Conservation (phyloP, 2,797 vertebrate genomes). For the Brotula barbata region DNA sequence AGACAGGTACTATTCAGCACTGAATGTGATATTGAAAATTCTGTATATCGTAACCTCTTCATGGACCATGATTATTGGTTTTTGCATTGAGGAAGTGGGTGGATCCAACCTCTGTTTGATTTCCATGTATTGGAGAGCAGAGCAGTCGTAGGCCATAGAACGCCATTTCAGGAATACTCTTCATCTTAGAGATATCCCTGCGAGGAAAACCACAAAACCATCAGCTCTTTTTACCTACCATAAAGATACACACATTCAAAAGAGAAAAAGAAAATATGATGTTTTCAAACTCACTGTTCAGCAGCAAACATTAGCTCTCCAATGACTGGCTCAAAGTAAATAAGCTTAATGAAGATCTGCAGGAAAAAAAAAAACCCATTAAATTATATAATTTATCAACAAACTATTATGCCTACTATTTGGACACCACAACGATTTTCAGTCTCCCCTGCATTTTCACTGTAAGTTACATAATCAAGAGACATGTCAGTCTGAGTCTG, state of each 20-base stretch:
- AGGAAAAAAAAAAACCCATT: slow-evolving; percentile 37
- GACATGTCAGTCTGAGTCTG: too few relatives aligned
- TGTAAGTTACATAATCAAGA: too few relatives aligned
- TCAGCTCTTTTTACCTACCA: neutral
- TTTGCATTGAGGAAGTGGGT: neutral
- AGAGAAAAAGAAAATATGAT: neutral
- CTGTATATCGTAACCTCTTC: too few relatives aligned
- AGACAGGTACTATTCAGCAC: neutral
- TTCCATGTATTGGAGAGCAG: slow-evolving; percentile 83
- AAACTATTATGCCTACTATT: neutral
- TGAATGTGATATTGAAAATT: too few relatives aligned
- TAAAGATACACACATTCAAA: neutral
- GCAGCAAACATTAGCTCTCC: slow-evolving; percentile 70
- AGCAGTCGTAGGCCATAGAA: slow-evolving; percentile 85
- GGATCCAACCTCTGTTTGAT: slow-evolving; percentile 82
- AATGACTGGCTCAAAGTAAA: slow-evolving; percentile 83
- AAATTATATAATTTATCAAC: neutral
- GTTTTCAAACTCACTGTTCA: slow-evolving; percentile 75
- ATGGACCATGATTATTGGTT: neutral
- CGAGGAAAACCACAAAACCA: slow-evolving; percentile 4
- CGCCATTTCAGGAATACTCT: slow-evolving; percentile 85
- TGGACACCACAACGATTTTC: neutral
- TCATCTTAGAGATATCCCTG: slow-evolving; percentile 77
- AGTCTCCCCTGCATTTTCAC: neutral
- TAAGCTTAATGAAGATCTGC: slow-evolving; percentile 86